These are phyloP conservation scores for Drosophila aldrichi DNA, from an alignment of 2,888 invertebrate genomes.

Conservation along the genomic window DNA sequence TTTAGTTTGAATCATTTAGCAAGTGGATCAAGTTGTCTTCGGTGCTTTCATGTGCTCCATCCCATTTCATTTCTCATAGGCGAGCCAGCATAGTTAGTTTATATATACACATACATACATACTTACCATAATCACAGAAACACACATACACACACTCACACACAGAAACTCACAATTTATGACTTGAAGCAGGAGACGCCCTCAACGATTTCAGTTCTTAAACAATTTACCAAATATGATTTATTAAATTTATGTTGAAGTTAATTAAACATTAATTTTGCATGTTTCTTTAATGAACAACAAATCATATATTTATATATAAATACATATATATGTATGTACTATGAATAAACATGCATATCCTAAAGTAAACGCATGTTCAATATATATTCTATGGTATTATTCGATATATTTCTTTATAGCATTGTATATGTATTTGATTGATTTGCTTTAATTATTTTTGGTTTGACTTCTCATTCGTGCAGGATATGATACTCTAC, in stretches of 20 bases:
- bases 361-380: neutral
- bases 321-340: no score
- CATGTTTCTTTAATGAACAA: conserved; percentile 8
- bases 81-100: neutral
- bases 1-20: neutral
- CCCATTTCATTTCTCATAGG: neutral
- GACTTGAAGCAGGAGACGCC: conserved; percentile 18
- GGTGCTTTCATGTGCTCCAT: neutral
- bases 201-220: conserved; percentile 7
- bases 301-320: neutral
- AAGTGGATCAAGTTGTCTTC: neutral
- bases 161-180: conserved; percentile 12
- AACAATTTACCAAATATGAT: conserved; percentile 7
- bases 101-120: neutral
- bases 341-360: neutral
- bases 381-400: neutral
- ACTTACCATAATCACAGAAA: neutral
- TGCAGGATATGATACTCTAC: conserved; percentile 98
- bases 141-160: conserved; percentile 2
- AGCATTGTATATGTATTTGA: neutral
- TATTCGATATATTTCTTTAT: neutral
- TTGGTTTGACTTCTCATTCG: conserved; percentile 46
- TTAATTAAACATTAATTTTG: conserved; percentile 6
- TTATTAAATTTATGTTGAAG: neutral
- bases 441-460: neutral